Conservation (phyloP, 2,797 vertebrate genomes). For the Fistularia commersonii region DNA sequence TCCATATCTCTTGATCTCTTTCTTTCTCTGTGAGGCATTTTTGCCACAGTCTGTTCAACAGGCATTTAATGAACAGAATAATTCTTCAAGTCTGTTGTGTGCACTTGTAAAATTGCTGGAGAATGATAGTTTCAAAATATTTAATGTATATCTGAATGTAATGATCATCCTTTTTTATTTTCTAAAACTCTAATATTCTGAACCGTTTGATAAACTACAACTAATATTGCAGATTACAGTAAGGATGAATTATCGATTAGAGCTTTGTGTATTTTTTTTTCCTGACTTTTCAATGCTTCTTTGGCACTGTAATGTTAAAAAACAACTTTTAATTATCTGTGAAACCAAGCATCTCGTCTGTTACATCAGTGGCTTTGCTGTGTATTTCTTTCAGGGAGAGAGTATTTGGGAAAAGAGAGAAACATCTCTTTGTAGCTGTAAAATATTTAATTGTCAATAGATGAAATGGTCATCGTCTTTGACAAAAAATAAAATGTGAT, state of each 20-base stretch:
- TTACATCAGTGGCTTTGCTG: conserved; percentile 25
- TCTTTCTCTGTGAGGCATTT: conserved; percentile 79
- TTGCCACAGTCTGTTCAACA: conserved; percentile 50
- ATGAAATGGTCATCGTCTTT: conserved; percentile 61
- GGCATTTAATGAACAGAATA: conserved; percentile 48
- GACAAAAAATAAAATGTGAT: conserved; percentile 32
- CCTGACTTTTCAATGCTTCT: conserved; percentile 24
- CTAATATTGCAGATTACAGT: conserved; percentile 31
- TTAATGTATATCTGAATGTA: conserved; percentile 45
- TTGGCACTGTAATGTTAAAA: conserved; percentile 17
- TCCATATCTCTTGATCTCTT: conserved; percentile 77
- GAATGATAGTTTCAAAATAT: conserved; percentile 26
- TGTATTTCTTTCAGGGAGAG: conserved; percentile 48
- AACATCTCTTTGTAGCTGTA: conserved; percentile 55
- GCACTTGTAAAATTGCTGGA: conserved; percentile 54
- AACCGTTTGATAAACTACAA: conserved; percentile 25
- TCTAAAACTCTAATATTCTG: conserved; percentile 35
- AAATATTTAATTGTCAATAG: conserved; percentile 48
- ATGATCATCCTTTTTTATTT: conserved; percentile 29
- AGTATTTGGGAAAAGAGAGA: conserved; percentile 78
- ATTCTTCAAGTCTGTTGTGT: conserved; percentile 56
- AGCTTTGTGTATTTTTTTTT: conserved; percentile 14
- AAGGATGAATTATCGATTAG: conserved; percentile 19
- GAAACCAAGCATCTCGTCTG: conserved; percentile 20
- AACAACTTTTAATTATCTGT: conserved; percentile 31